Percentiles rank a stretch among this genome's conserved stretches.
phyloP scores from a whole-genome alignment of 2,888 invertebrate species.

The Apamea crenata region DNA sequence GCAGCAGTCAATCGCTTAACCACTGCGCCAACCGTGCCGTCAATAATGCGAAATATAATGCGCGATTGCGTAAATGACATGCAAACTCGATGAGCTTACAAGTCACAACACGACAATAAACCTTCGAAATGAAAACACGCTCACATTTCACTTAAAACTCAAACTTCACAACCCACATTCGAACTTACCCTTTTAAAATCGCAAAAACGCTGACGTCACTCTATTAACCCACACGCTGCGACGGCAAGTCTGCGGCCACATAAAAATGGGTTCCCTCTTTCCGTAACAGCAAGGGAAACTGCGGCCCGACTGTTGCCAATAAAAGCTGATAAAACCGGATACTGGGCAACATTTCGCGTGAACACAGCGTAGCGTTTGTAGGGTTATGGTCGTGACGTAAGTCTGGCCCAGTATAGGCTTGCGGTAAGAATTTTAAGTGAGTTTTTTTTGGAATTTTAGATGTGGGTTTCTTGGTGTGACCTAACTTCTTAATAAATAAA shows the following conservation, averaged over 20 bases:
- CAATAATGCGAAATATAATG: too few species aligned
- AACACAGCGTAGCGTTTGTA: conserved; percentile 47
- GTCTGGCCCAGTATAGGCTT: conserved; percentile 24
- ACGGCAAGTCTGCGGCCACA: conserved; percentile 57
- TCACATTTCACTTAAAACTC: conserved; percentile 13
- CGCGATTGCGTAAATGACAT: too few species aligned
- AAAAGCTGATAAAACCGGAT: conserved; percentile 71
- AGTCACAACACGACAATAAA: conserved; percentile 27
- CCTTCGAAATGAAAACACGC: conserved; percentile 2
- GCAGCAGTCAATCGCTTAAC: too few species aligned
- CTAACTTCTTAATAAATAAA: conserved; percentile 38
- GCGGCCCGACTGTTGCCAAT: conserved; percentile 67
- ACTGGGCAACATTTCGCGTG: conserved; percentile 63
- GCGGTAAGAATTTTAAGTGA: conserved; percentile 40
- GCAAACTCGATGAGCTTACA: background rate
- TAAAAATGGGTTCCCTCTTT: conserved; percentile 69
- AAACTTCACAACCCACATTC: conserved; percentile 29
- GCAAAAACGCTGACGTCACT: conserved; percentile 56
- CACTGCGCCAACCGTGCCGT: too few species aligned
- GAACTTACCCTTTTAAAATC: conserved; percentile 38
- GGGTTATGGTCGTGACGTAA: conserved; percentile 54
- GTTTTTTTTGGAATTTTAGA: conserved; percentile 40
- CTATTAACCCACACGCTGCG: conserved; percentile 60
- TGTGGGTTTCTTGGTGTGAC: conserved; percentile 14
- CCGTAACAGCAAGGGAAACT: conserved; percentile 64